Conservation (phyloP, 2,888 invertebrate genomes). For the Dichetophora obliterata region DNA sequence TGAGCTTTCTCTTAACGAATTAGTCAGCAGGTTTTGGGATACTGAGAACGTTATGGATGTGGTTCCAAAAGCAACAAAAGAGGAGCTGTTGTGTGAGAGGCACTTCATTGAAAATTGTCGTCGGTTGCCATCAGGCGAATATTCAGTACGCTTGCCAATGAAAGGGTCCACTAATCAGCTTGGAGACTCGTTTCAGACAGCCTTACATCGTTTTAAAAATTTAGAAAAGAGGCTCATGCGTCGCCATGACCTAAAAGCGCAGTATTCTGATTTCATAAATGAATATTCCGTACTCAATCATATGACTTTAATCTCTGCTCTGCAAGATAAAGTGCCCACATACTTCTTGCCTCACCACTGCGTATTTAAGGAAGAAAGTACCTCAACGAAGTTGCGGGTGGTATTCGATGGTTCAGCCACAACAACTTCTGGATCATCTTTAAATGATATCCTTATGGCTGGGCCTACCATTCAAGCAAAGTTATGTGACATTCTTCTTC, state of each 20-base stretch:
- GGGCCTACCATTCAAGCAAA: conserved; percentile 24
- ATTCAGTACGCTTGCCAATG: conserved; percentile 41
- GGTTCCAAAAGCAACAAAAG: conserved; percentile 16
- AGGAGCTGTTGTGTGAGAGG: conserved; percentile 39
- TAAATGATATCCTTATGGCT: conserved; percentile 18
- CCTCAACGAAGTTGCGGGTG: conserved; percentile 34
- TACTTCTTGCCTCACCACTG: conserved; percentile 24
- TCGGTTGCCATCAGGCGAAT: conserved; percentile 38
- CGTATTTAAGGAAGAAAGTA: conserved; percentile 25
- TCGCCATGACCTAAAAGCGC: not conserved
- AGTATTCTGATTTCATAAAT: conserved; percentile 2
- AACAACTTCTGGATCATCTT: conserved; percentile 10
- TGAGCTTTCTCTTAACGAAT: not conserved
- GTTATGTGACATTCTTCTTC: not conserved
- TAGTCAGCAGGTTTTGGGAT: conserved; percentile 36
- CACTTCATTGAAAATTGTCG: conserved; percentile 39
- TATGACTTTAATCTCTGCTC: not conserved
- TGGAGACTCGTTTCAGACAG: conserved; percentile 23
- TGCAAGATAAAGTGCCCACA: not conserved
- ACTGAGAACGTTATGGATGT: conserved; percentile 17
- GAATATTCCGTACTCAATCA: not conserved
- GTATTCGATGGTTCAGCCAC: conserved; percentile 33
- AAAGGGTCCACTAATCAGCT: conserved; percentile 9
- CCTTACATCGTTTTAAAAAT: conserved; percentile 24
- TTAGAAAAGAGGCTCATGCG: not conserved